These are phyloP conservation scores for Daktulosphaira vitifoliae DNA, from an alignment of 1,140 invertebrate species.

Conservation along the genomic window DNA sequence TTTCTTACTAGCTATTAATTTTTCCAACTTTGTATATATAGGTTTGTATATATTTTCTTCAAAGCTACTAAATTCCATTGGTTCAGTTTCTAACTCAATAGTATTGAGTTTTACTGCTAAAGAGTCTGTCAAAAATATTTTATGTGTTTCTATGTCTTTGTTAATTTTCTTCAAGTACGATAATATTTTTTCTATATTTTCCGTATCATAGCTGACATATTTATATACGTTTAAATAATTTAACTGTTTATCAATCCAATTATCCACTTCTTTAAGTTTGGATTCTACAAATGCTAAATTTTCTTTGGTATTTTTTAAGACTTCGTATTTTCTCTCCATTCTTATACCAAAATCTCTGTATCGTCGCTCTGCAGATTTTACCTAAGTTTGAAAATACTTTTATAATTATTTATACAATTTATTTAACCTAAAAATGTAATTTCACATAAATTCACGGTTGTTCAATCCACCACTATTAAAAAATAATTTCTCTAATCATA, in stretches of 20 bases:
- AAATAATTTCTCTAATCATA: no score
- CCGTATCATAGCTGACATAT: slow-evolving; percentile 36
- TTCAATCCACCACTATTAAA: no score
- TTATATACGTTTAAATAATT: slow-evolving; percentile 4
- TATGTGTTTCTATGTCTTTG: slow-evolving; percentile 59
- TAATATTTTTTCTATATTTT: slow-evolving; percentile 62
- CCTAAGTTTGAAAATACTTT: no score
- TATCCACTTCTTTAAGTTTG: slow-evolving; percentile 63
- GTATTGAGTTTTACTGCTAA: slow-evolving; percentile 14
- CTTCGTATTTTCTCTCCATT: slow-evolving; percentile 69
- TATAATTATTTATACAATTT: no score
- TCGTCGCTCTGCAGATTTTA: slow-evolving; percentile 70
- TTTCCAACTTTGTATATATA: neutral
- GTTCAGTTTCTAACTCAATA: slow-evolving; percentile 25
- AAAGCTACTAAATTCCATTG: slow-evolving; percentile 5
- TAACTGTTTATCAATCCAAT: slow-evolving; percentile 68
- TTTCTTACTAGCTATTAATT: slow-evolving; percentile 12
- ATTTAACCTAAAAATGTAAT: neutral
- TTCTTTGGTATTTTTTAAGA: slow-evolving; percentile 59
- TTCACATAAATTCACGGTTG: no score
- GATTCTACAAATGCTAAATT: slow-evolving; percentile 58
- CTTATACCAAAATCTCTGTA: slow-evolving; percentile 75
- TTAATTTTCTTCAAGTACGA: slow-evolving; percentile 61
- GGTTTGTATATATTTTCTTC: slow-evolving; percentile 13
- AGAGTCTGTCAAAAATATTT: slow-evolving; percentile 13